These are phyloP conservation scores for Yponomeuta malinellus DNA, from an alignment of 2,888 invertebrate species.

Conservation along the genomic window DNA sequence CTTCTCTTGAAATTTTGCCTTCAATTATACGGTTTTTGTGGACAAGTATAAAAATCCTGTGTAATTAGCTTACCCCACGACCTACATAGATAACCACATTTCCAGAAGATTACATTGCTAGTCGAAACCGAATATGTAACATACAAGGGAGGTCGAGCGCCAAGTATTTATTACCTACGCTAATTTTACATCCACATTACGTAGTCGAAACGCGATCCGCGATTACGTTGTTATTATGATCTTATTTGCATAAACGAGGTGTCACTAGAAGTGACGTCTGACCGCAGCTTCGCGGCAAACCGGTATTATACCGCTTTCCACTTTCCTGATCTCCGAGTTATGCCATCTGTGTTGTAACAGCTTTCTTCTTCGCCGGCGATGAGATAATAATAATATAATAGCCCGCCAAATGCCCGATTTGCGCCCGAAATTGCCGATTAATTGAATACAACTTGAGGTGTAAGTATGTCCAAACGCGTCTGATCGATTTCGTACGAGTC, in stretches of 20 bases:
- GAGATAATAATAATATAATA: constrained; percentile 53
- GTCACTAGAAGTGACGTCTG: constrained; percentile 4
- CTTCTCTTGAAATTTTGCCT: no score
- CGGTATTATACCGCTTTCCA: constrained; percentile 57
- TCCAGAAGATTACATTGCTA: no score
- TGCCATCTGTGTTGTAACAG: constrained; percentile 58
- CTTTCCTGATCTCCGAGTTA: constrained; percentile 54
- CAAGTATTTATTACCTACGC: not conserved
- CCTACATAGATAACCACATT: no score
- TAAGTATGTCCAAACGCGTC: not conserved
- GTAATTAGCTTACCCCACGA: no score
- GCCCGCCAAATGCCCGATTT: not conserved
- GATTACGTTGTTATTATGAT: constrained; percentile 15
- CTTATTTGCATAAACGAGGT: constrained; percentile 32
- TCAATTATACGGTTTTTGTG: no score
- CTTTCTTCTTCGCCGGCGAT: constrained; percentile 55
- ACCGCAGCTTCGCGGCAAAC: constrained; percentile 32
- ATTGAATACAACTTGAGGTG: constrained; percentile 1
- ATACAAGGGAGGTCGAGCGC: not conserved
- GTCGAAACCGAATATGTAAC: not conserved
- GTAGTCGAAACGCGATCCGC: not conserved
- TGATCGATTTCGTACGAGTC: not conserved
- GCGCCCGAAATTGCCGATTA: constrained; percentile 9
- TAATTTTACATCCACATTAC: not conserved
- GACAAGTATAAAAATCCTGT: no score